phyloP scores from a whole-genome alignment of 1,140 invertebrate genomes.

The Leptinotarsa texana region DNA sequence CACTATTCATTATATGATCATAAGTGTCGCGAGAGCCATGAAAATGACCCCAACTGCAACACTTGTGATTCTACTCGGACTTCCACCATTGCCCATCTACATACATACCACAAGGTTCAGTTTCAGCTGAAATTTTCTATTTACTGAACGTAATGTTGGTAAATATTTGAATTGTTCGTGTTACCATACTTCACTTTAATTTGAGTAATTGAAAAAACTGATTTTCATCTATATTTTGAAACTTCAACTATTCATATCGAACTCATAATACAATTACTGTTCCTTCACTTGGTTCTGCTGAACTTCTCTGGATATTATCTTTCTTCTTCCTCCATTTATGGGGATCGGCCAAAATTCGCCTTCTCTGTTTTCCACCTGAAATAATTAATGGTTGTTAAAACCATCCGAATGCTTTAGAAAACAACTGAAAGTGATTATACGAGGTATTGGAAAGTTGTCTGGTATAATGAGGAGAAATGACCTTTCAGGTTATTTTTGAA shows the following conservation, averaged over 20 bases:
- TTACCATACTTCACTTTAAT: background rate
- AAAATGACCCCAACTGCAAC: too few relatives aligned
- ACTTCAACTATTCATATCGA: background rate
- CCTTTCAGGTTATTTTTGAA: background rate
- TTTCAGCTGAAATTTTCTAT: too few relatives aligned
- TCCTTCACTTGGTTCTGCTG: background rate
- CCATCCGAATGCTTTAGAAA: too few relatives aligned
- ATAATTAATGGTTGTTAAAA: background rate
- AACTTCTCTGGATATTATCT: background rate
- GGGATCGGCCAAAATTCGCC: background rate
- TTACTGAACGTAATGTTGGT: background rate
- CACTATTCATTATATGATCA: too few relatives aligned
- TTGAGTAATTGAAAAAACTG: too few relatives aligned
- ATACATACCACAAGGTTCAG: too few relatives aligned
- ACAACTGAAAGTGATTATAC: too few relatives aligned
- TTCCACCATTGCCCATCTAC: too few relatives aligned
- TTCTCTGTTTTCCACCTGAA: constrained; percentile 9
- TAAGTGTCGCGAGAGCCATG: too few relatives aligned
- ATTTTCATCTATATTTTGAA: background rate
- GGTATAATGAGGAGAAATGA: background rate
- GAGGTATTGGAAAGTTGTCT: too few relatives aligned
- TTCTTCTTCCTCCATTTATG: background rate
- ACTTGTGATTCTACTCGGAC: too few relatives aligned
- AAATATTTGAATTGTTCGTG: background rate
- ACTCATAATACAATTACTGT: too few relatives aligned